These are phyloP conservation scores for Pedicia rivosa DNA, from an alignment of 2,888 invertebrate genomes.

Conservation along the genomic window DNA sequence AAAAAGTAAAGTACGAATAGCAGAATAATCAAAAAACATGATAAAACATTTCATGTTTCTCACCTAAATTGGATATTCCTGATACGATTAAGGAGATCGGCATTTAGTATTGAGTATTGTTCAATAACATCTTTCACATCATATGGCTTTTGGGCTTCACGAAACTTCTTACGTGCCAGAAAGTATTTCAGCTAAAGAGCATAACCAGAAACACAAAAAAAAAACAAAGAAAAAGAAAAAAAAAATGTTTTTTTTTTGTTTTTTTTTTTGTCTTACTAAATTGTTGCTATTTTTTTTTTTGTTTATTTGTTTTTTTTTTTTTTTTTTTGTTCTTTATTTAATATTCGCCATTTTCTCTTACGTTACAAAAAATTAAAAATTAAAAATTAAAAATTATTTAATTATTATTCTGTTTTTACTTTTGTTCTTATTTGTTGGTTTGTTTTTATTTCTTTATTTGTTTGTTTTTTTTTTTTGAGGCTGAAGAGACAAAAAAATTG, in stretches of 20 bases:
- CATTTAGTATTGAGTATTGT: constrained; percentile 77
- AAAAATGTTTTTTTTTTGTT: constrained; percentile 3
- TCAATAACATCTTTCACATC: constrained; percentile 92
- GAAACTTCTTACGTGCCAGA: constrained; percentile 80
- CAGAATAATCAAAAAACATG: too few relatives aligned
- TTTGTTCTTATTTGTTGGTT: too few relatives aligned
- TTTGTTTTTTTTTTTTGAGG: too few relatives aligned
- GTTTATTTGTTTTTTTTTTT: neutral
- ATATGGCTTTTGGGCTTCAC: constrained; percentile 82
- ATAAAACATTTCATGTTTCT: constrained; percentile 18
- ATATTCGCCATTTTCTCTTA: too few relatives aligned
- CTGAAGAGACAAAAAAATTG: too few relatives aligned
- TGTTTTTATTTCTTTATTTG: too few relatives aligned
- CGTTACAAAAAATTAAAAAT: neutral
- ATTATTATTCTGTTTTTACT: too few relatives aligned
- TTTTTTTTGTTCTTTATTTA: neutral
- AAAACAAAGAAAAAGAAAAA: neutral
- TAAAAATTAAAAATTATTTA: neutral
- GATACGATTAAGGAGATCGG: constrained; percentile 74
- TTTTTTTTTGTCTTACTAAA: neutral
- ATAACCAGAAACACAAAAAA: neutral
- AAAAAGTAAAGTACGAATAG: too few relatives aligned
- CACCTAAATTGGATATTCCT: constrained; percentile 75
- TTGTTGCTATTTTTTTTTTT: neutral
- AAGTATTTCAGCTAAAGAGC: constrained; percentile 60